phyloP scores from a whole-genome alignment of 2,888 invertebrate species.

The Caenorhabditis drosophilae region DNA sequence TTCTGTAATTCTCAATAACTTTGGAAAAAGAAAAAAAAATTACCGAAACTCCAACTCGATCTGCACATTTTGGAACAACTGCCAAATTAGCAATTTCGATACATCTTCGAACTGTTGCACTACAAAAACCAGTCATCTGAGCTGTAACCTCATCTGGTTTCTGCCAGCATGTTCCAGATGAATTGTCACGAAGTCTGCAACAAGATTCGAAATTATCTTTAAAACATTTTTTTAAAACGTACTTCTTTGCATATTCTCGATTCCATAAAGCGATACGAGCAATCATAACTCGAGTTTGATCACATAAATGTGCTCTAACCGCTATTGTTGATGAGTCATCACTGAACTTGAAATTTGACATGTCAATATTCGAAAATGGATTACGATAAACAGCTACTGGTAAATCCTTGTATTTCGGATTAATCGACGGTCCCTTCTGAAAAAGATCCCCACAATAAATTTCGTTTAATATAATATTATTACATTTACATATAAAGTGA shows the following conservation, averaged over 20 bases:
- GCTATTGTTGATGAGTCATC: slow-evolving; percentile 12
- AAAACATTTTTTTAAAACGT: too few species aligned
- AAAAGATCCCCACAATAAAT: too few species aligned
- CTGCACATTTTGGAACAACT: slow-evolving; percentile 28
- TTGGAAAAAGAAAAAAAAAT: not conserved
- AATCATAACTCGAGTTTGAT: slow-evolving; percentile 36
- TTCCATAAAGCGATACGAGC: slow-evolving; percentile 34
- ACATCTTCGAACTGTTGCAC: slow-evolving; percentile 33
- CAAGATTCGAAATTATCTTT: not conserved
- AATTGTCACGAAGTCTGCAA: slow-evolving; percentile 16
- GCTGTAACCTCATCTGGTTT: slow-evolving; percentile 38
- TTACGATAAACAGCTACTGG: too few species aligned
- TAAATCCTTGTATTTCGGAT: too few species aligned
- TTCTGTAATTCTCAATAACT: slow-evolving; percentile 14
- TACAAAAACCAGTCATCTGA: slow-evolving; percentile 35
- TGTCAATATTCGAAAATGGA: slow-evolving; percentile 8
- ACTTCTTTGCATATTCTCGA: slow-evolving; percentile 26
- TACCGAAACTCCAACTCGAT: slow-evolving; percentile 28
- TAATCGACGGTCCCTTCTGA: too few species aligned
- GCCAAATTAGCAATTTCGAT: slow-evolving; percentile 28
- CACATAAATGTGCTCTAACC: slow-evolving; percentile 32
- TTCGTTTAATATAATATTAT: too few species aligned
- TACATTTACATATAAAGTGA: slow-evolving; percentile 28
- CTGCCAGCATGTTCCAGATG: slow-evolving; percentile 23
- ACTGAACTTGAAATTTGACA: slow-evolving; percentile 21